Percentiles rank a stretch among this genome's conserved stretches.
Conservation (phyloP, 2,888 invertebrate genomes). For the Yponomeuta plumbellus region DNA sequence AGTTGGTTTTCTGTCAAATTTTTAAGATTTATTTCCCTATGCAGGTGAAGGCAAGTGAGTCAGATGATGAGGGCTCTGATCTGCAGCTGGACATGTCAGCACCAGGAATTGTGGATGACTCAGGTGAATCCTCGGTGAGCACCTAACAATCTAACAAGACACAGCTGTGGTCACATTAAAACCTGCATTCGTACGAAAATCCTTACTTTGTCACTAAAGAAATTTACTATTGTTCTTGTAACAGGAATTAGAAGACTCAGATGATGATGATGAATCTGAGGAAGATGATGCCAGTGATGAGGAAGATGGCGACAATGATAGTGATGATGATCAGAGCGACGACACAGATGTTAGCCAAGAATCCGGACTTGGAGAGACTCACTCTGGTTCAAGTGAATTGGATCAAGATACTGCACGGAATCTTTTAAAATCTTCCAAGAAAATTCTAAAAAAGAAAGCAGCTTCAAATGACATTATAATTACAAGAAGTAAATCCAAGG, state of each 20-base stretch:
- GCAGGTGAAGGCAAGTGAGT: not conserved
- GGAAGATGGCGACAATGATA: conserved; percentile 42
- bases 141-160: not conserved
- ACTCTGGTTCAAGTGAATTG: conserved; percentile 36
- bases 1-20: too few species aligned
- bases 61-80: not conserved
- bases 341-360: conserved; percentile 63
- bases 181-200: too few species aligned
- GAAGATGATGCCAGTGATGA: conserved; percentile 39
- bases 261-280: conserved; percentile 42
- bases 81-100: not conserved
- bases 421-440: not conserved
- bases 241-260: conserved; percentile 52
- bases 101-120: not conserved
- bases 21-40: too few species aligned
- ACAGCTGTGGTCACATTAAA: too few species aligned
- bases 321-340: conserved; percentile 47
- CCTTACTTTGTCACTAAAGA: too few species aligned
- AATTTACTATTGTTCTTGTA: too few species aligned
- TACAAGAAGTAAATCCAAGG: conserved; percentile 17
- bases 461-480: conserved; percentile 14
- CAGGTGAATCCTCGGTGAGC: not conserved
- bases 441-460: not conserved
- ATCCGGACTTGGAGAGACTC: conserved; percentile 42
- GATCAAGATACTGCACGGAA: conserved; percentile 28